phyloP scores from a whole-genome alignment of 2,113 vertebrate species.

The Passer montanus region DNA sequence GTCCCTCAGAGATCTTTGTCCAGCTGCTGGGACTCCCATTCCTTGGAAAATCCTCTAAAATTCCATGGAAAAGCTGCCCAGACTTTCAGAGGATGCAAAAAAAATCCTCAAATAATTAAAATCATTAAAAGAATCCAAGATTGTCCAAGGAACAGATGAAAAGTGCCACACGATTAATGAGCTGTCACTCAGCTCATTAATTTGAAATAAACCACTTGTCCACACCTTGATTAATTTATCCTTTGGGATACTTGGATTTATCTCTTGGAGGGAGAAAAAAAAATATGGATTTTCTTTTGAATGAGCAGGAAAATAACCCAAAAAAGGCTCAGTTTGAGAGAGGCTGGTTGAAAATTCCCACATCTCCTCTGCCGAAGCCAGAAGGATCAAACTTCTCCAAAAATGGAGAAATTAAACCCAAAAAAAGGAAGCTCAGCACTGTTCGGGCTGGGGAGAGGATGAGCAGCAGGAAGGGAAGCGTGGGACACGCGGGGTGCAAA shows the following conservation, averaged over 20 bases:
- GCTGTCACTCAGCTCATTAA: background rate
- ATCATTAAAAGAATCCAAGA: background rate
- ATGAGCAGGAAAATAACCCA: background rate
- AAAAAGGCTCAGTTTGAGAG: background rate
- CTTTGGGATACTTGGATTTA: background rate
- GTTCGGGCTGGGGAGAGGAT: background rate
- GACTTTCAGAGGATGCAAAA: background rate
- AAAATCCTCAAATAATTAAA: background rate
- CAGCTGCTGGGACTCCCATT: background rate
- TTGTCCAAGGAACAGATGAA: background rate
- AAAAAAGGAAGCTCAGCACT: background rate
- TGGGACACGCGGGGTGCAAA: accelerated
- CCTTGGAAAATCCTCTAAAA: background rate
- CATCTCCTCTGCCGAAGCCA: background rate
- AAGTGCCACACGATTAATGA: background rate
- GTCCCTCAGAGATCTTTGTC: background rate
- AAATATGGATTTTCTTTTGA: background rate
- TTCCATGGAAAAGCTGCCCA: background rate
- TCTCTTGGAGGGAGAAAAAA: background rate
- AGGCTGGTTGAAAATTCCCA: background rate
- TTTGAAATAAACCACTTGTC: background rate
- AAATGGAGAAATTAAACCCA: background rate
- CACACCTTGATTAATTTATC: background rate
- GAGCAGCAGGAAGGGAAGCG: background rate
- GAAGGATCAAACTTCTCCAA: background rate